A percentile compares a stretch with the other conserved stretches of the same genome.
Conservation (phyloP, 2,797 vertebrate genomes). For the Helostoma temminkii region DNA sequence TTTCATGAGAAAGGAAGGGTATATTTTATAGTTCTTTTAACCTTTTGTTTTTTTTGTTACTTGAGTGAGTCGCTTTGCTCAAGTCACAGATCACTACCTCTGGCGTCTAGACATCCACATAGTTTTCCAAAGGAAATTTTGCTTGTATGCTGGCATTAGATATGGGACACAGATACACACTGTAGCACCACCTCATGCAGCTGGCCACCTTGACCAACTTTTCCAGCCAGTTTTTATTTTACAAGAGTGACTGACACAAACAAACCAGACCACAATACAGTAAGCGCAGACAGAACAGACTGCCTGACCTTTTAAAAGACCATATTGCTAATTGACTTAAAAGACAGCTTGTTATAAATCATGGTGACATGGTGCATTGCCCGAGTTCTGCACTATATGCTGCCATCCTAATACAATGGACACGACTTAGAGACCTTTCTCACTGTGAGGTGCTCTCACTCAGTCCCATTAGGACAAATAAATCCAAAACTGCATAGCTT, state of each 20-base stretch:
- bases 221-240: constrained; percentile 11
- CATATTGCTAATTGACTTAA: neutral
- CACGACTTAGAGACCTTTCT: neutral
- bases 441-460: too few species aligned
- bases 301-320: neutral
- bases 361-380: neutral
- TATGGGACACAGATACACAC: neutral
- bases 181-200: neutral
- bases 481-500: constrained; percentile 2
- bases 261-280: neutral
- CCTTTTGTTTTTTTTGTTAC: too few species aligned
- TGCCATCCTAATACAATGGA: neutral
- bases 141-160: constrained; percentile 1
- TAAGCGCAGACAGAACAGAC: neutral
- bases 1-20: constrained; percentile 57
- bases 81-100: too few species aligned
- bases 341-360: neutral
- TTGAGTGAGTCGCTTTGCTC: too few species aligned
- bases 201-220: neutral
- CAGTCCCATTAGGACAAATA: constrained; percentile 6
- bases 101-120: too few species aligned
- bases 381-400: neutral
- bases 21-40: too few species aligned
- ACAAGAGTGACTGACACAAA: neutral
- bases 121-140: too few species aligned